Evolutionary conservation across 2,113 vertebrate species (phyloP).

Genomic region (Trematocara unimaculatum): DNA sequence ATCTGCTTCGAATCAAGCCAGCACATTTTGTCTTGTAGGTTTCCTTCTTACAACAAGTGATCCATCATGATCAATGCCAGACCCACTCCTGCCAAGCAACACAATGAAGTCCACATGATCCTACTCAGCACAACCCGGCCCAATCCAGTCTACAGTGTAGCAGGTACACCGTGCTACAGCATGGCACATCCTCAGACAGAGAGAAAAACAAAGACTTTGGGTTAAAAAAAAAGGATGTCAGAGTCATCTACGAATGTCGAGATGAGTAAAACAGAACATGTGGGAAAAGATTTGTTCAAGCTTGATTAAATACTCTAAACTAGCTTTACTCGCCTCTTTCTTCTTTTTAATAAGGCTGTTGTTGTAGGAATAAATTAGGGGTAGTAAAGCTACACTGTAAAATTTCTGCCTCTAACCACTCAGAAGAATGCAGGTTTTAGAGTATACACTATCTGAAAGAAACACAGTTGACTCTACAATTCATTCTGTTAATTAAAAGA

Average conservation of each 20-base stretch:
- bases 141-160: background rate
- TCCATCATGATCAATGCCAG: constrained; percentile 47
- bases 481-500: background rate
- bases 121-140: constrained; percentile 1
- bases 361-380: background rate
- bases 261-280: background rate
- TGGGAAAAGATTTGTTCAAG: background rate
- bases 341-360: background rate
- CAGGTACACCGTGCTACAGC: background rate
- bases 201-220: background rate
- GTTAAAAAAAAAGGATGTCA: background rate
- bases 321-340: background rate
- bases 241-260: background rate
- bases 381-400: background rate
- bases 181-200: background rate
- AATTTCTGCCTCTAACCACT: background rate
- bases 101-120: constrained; percentile 24
- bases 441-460: background rate
- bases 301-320: background rate
- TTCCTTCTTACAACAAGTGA: constrained; percentile 28
- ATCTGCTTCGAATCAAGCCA: constrained; percentile 5
- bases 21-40: background rate
- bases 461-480: background rate
- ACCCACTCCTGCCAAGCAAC: constrained; percentile 36
- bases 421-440: background rate